Conservation (phyloP, 2,888 invertebrate species). For the Argyra leucocephala region DNA sequence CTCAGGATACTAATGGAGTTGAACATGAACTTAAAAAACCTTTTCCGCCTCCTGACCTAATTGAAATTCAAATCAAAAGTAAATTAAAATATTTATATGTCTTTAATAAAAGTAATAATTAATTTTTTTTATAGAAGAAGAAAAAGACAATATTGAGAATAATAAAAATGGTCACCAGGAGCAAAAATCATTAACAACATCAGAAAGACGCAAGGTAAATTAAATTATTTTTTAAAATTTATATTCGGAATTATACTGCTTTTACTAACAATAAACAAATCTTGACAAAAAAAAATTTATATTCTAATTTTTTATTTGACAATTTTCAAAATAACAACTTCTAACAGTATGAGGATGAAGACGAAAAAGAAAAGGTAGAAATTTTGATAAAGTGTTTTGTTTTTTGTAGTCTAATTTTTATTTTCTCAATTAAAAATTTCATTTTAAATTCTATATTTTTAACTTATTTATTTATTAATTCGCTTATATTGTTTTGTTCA, state of each 20-base stretch:
- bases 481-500: too few species aligned
- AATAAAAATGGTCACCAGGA: slow-evolving; percentile 44
- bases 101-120: not conserved
- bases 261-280: not conserved
- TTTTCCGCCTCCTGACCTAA: slow-evolving; percentile 27
- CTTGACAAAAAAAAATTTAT: too few species aligned
- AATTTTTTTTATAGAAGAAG: slow-evolving; percentile 26
- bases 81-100: slow-evolving; percentile 34
- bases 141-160: slow-evolving; percentile 22
- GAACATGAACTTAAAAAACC: slow-evolving; percentile 26
- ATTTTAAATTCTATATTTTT: too few species aligned
- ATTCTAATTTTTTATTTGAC: not conserved
- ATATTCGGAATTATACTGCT: not conserved
- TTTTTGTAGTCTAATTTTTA: too few species aligned
- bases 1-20: slow-evolving; percentile 17
- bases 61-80: slow-evolving; percentile 48
- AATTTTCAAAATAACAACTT: not conserved
- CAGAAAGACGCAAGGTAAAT: slow-evolving; percentile 63
- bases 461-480: too few species aligned
- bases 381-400: not conserved
- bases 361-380: slow-evolving; percentile 1
- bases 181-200: slow-evolving; percentile 66
- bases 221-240: not conserved
- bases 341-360: slow-evolving; percentile 1
- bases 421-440: too few species aligned